Percentiles rank a stretch among this genome's conserved stretches.
These are phyloP conservation scores for Jacana jacana DNA, from an alignment of 2,113 vertebrate species.

Conservation along the genomic window DNA sequence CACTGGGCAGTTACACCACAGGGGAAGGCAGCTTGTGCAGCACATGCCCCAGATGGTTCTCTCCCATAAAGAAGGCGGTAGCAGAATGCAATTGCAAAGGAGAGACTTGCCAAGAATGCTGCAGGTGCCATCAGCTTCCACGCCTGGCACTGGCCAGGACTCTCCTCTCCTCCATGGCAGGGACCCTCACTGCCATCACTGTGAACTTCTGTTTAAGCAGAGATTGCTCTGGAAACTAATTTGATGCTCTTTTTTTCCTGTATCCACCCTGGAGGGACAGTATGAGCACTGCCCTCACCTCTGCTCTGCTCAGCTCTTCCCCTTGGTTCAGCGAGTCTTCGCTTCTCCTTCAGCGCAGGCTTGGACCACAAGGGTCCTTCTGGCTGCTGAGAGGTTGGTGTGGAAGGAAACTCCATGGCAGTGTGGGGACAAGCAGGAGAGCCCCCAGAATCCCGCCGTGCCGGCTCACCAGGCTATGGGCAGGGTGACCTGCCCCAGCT, in stretches of 20 bases:
- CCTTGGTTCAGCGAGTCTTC: not conserved
- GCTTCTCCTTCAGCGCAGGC: not conserved
- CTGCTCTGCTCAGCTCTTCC: not conserved
- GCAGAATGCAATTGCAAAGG: not conserved
- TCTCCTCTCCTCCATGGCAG: not conserved
- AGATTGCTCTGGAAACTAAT: not conserved
- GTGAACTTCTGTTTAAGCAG: not conserved
- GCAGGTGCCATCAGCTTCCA: not conserved
- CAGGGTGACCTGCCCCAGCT: not conserved
- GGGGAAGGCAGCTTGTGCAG: not conserved
- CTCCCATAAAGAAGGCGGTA: rapidly evolving
- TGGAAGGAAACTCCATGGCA: not conserved
- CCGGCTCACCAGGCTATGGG: not conserved
- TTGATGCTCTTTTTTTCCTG: not conserved
- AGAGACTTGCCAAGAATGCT: not conserved
- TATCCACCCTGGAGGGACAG: not conserved
- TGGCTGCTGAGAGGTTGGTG: not conserved
- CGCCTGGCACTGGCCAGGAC: not conserved
- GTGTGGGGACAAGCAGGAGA: not conserved
- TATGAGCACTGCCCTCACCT: not conserved
- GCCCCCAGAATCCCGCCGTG: rapidly evolving
- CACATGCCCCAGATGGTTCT: not conserved
- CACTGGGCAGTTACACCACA: rapidly evolving
- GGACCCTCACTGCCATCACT: not conserved
- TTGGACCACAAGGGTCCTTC: not conserved